Base-by-base conservation (phyloP, 2,113 vertebrate genomes). In the Pterocles gutturalis region DNA sequence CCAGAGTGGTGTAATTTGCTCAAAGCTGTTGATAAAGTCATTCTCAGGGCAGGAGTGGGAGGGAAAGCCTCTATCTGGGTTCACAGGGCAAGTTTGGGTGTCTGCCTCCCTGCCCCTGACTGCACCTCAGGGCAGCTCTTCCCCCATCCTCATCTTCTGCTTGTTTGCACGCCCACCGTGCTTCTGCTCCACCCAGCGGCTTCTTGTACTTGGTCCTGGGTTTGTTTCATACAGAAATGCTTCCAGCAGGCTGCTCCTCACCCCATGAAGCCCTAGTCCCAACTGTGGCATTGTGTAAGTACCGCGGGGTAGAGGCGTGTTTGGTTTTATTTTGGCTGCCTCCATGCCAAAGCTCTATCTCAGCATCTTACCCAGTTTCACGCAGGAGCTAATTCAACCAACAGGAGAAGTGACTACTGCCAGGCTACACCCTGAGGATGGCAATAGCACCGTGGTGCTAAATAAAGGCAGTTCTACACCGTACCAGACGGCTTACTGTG, bases 41-140 rank as follows among this genome's bases (percentile, higher is more conserved):
- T 26, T 22, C 24, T 8, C 1, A 0, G 19, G 28, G 18, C 3
- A 65, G 51, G 48, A 48, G 3, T 3, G 2, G 15, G 48, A 34
- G 18, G n/a, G 5, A 43, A 79, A 45, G 11, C 26, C 45, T 71
- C 16, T 1, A 64, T 16, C 78, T 2, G 5, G 64, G 13, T 6
- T 81, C 45, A 18, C 2, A 2, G 53, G 29, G 18, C 1, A 1
- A 41, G n/a, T 12, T 22, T 33, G 16, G 18, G 21, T 65, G 22
- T 25, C 31, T 33, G 15, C 28, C 18, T 38, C 25, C 55, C 34
- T 10, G 8, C 14, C 5, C 12, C 41, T 73, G 41, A 9, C 34
- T 13, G 10, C 29, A 62, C 18, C 14, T 46, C 34, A 72, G 34
- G n/a, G 34, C 81, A 51, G 41, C 15, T 69, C 31, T 46, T 73